These are phyloP conservation scores for Adrianichthys oophorus DNA, from an alignment of 2,797 vertebrate genomes.

Conservation along the genomic window DNA sequence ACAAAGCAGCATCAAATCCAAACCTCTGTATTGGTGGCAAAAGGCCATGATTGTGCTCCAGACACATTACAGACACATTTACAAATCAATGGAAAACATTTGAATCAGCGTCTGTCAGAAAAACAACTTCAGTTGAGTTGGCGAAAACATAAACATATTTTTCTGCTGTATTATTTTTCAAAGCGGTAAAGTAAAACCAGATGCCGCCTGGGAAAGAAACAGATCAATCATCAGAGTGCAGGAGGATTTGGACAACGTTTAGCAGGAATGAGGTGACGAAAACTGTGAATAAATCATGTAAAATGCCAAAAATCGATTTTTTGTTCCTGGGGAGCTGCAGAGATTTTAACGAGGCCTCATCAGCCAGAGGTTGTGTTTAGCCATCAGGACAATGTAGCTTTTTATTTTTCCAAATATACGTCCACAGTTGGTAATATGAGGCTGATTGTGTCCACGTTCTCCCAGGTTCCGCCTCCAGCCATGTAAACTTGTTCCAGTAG, in stretches of 20 bases:
- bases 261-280: slow-evolving; percentile 8
- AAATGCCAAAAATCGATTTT: background rate
- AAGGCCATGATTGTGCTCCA: no score
- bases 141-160: background rate
- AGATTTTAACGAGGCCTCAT: background rate
- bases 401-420: background rate
- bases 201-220: background rate
- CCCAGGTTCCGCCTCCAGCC: slow-evolving; percentile 14
- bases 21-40: no score
- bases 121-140: background rate
- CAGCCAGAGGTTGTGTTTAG: background rate
- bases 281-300: slow-evolving; percentile 4
- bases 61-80: no score
- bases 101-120: background rate
- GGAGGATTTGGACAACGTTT: background rate
- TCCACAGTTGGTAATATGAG: background rate
- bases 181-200: background rate
- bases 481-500: slow-evolving; percentile 37
- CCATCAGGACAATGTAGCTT: background rate
- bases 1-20: no score
- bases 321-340: background rate
- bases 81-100: background rate
- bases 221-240: background rate
- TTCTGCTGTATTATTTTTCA: slow-evolving; percentile 3
- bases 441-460: background rate